These are phyloP conservation scores for Spodoptera exigua DNA, from an alignment of 2,888 invertebrate genomes.

Conservation along the genomic window DNA sequence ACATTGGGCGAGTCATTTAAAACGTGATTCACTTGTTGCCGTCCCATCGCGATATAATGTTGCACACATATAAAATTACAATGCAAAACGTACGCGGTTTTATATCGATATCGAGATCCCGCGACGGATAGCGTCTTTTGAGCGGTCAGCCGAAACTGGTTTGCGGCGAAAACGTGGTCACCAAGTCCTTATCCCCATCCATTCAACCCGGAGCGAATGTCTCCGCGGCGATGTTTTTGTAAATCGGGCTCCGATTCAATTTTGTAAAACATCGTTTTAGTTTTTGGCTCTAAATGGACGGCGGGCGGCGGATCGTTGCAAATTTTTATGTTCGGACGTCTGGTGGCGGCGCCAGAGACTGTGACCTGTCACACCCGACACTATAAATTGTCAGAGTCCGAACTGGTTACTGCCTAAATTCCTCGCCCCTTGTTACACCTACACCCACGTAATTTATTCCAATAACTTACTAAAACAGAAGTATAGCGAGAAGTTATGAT, in stretches of 20 bases:
- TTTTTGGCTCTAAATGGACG: constrained; percentile 62
- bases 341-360: constrained; percentile 58
- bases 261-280: constrained; percentile 65
- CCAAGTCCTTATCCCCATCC: constrained; percentile 71
- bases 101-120: constrained; percentile 72
- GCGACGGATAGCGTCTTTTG: constrained; percentile 69
- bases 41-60: constrained; percentile 57
- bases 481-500: constrained; percentile 37
- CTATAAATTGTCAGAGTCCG: constrained; percentile 45
- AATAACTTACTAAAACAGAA: constrained; percentile 45
- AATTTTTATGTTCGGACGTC: constrained; percentile 46
- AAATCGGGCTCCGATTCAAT: constrained; percentile 55
- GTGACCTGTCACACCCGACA: constrained; percentile 34
- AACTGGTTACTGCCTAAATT: constrained; percentile 50
- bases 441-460: constrained; percentile 53
- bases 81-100: constrained; percentile 67
- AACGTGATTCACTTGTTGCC: constrained; percentile 62
- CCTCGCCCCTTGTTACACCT: constrained; percentile 48
- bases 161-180: constrained; percentile 67
- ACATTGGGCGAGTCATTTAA: constrained; percentile 52
- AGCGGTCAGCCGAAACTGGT: constrained; percentile 71
- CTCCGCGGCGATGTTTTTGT: constrained; percentile 65
- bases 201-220: constrained; percentile 69
- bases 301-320: constrained; percentile 44
- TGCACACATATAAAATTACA: constrained; percentile 64